These are phyloP conservation scores for Thinocorus orbignyianus DNA, from an alignment of 2,113 vertebrate species.

Conservation along the genomic window DNA sequence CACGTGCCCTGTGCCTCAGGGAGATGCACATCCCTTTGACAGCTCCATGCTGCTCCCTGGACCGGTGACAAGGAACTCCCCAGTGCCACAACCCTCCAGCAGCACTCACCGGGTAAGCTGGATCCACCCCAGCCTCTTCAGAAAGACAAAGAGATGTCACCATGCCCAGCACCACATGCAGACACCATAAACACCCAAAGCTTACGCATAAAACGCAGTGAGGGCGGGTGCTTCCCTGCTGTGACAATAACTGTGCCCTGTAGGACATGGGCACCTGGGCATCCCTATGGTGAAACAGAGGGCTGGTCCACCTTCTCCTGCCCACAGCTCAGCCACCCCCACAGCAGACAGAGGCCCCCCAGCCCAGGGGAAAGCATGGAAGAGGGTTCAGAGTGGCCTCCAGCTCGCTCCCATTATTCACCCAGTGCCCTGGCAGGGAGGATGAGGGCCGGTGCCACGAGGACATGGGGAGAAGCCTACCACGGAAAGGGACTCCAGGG, in stretches of 20 bases:
- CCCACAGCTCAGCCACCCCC: background rate
- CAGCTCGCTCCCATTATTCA: rapidly evolving
- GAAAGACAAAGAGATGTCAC: background rate
- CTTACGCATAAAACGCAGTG: rapidly evolving
- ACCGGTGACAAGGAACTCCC: background rate
- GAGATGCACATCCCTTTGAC: background rate
- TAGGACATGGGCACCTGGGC: rapidly evolving
- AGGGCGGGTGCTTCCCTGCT: background rate
- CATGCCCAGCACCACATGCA: background rate
- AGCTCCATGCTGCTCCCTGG: background rate
- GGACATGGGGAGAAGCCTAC: background rate
- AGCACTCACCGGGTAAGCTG: rapidly evolving
- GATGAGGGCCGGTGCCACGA: background rate
- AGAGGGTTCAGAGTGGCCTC: rapidly evolving
- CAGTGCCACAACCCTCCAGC: background rate
- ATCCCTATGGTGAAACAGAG: rapidly evolving
- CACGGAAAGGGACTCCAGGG: background rate
- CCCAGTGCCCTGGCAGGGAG: background rate
- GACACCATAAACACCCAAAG: background rate
- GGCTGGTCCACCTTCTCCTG: background rate
- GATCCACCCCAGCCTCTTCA: background rate
- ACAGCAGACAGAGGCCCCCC: background rate
- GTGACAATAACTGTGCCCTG: background rate
- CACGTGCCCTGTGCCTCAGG: rapidly evolving
- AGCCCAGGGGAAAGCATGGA: too few species aligned